Percentiles rank a stretch among this genome's conserved stretches.
Conservation (phyloP, 2,888 invertebrate genomes). For the Allophyes oxyacanthae region DNA sequence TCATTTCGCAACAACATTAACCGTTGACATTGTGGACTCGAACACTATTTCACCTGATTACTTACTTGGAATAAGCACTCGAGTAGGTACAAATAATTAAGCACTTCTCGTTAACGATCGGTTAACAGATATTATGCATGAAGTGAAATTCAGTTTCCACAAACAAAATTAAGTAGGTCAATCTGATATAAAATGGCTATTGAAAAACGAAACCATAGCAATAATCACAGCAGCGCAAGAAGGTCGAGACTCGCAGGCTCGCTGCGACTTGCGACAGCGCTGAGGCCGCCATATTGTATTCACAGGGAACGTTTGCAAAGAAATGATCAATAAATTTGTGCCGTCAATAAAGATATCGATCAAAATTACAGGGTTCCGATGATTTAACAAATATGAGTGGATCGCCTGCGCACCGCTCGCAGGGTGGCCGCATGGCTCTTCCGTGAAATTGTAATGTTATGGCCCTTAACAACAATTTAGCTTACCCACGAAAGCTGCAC, state of each 20-base stretch:
- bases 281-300: constrained; percentile 80
- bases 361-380: constrained; percentile 89
- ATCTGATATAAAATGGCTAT: constrained; percentile 86
- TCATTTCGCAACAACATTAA: constrained; percentile 45
- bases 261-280: constrained; percentile 79
- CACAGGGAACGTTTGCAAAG: constrained; percentile 83
- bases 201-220: constrained; percentile 87
- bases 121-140: constrained; percentile 65
- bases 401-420: constrained; percentile 76
- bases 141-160: constrained; percentile 81
- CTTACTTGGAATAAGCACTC: constrained; percentile 46
- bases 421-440: constrained; percentile 84
- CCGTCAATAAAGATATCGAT: constrained; percentile 89
- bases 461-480: constrained; percentile 82
- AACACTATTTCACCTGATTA: constrained; percentile 47
- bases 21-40: constrained; percentile 38
- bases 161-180: constrained; percentile 82
- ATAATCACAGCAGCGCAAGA: constrained; percentile 79
- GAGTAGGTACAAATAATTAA: constrained; percentile 52
- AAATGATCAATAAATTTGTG: constrained; percentile 88
- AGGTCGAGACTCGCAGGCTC: constrained; percentile 74
- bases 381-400: constrained; percentile 87
- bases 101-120: constrained; percentile 53
- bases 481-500: constrained; percentile 77
- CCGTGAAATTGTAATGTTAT: constrained; percentile 85